These are phyloP conservation scores for Hoplostethus atlanticus DNA, from an alignment of 2,797 vertebrate genomes.

Conservation along the genomic window DNA sequence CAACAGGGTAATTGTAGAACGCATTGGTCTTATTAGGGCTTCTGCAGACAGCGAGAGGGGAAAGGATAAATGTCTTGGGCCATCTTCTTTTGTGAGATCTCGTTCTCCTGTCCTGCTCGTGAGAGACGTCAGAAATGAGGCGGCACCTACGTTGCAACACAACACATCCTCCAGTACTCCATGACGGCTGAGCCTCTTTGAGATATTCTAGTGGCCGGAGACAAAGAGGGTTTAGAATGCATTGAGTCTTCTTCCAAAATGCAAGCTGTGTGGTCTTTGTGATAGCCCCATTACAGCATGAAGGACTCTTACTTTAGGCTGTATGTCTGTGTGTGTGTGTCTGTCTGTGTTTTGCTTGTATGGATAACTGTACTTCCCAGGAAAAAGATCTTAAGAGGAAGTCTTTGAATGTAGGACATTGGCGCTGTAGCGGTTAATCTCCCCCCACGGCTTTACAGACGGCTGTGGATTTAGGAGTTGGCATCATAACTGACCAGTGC, in stretches of 20 bases:
- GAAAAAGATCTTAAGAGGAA: conserved; percentile 84
- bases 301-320: conserved; percentile 82
- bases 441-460: conserved; percentile 83
- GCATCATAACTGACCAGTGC: conserved; percentile 85
- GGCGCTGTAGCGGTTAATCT: conserved; percentile 84
- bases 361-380: conserved; percentile 82
- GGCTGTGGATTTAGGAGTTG: conserved; percentile 85
- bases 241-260: conserved; percentile 83
- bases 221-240: conserved; percentile 78
- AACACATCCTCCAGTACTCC: conserved; percentile 65
- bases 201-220: conserved; percentile 75
- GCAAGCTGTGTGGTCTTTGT: conserved; percentile 85
- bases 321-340: conserved; percentile 65
- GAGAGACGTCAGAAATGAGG: conserved; percentile 66
- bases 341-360: conserved; percentile 76
- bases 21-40: conserved; percentile 84
- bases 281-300: conserved; percentile 82
- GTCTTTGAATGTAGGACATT: conserved; percentile 87
- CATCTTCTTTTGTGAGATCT: conserved; percentile 72
- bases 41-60: conserved; percentile 63
- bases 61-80: conserved; percentile 65
- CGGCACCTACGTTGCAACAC: conserved; percentile 70
- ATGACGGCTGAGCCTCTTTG: conserved; percentile 62
- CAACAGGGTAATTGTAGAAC: conserved; percentile 85
- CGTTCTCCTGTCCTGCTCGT: conserved; percentile 54